Base-by-base conservation (phyloP, 2,113 vertebrate genomes). In the Alectura lathami region DNA sequence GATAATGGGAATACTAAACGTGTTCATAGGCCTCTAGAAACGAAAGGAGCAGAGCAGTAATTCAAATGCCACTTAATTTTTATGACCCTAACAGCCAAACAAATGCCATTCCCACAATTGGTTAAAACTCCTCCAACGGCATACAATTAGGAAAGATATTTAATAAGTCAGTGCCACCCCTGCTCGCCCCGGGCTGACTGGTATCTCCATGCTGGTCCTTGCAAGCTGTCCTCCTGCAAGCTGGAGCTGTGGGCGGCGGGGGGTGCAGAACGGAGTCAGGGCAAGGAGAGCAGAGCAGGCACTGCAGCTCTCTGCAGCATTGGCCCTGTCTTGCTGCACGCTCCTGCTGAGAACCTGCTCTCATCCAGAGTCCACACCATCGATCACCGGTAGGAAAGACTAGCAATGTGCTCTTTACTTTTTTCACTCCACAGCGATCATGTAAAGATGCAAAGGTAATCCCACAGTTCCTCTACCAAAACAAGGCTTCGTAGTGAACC, bases 291-390 rank as follows among this genome's bases (percentile, higher is more conserved):
- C 30, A 3, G 1, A 13, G 57, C 57, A 48, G 74, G 50, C 2
- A 11, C 38, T 62, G 59, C 51, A 48, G 36, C 13, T 38, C 22
- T 50, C 59, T 68, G 36, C 42, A 79, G 21, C 0, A 3, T 60
- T 77, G 72, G 40, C 63, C 34, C 70, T 57, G 76, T 18, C 40
- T 56, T 34, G 6, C 14, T 32, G 30, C 15, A 4, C 2, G 0
- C 12, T 54, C 51, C 82, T 36, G 11, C 26, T 36, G 38, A 36
- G 29, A 5, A 68, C 6, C 54, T 32, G n/a, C n/a, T 68, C 76
- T 27, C 14, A 1, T 11, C 34, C 53, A 3, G 2, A 86, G 73
- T 59, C 64, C 51, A 34, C 0, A 0, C 2, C 0, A 75, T 11
- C 5, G 1, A 32, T 13, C 60, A 40, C 3, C 0, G 3, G 11